phyloP scores from a whole-genome alignment of 2,113 vertebrate species.

The Gallinago jamesoni region DNA sequence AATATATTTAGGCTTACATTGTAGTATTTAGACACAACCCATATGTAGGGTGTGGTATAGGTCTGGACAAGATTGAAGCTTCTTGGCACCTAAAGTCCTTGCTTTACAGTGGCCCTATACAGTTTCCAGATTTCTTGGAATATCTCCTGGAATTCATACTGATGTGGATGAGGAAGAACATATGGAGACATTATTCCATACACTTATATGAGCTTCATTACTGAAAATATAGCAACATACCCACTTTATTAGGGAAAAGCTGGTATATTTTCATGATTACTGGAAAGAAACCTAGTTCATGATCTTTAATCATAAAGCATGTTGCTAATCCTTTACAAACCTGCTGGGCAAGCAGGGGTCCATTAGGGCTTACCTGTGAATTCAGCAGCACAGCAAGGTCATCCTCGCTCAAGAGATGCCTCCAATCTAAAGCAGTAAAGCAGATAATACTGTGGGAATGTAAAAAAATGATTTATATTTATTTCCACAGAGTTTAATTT shows the following conservation, averaged over 20 bases:
- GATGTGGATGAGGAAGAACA: conserved; percentile 19
- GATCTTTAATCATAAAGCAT: not conserved
- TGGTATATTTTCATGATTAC: not conserved
- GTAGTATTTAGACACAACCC: conserved; percentile 45
- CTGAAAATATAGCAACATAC: not conserved
- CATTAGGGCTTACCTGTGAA: not conserved
- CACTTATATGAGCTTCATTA: not conserved
- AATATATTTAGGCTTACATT: not conserved
- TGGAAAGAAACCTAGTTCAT: not conserved
- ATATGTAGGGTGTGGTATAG: conserved; percentile 40
- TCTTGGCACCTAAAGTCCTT: conserved; percentile 33
- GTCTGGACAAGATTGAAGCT: conserved; percentile 34
- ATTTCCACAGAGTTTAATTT: conserved; percentile 15
- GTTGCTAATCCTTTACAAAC: not conserved
- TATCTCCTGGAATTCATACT: conserved; percentile 37
- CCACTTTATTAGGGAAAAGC: not conserved
- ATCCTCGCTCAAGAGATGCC: not conserved
- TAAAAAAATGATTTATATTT: not conserved
- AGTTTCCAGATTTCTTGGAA: conserved; percentile 59
- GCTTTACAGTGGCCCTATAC: conserved; percentile 36
- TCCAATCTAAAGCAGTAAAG: not conserved
- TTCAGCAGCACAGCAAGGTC: not conserved
- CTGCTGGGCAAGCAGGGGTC: not conserved
- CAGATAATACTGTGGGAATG: not conserved
- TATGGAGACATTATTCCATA: not conserved